Evolutionary conservation across 2,888 invertebrate species (phyloP).

Genomic region (Synanthedon formicaeformis): DNA sequence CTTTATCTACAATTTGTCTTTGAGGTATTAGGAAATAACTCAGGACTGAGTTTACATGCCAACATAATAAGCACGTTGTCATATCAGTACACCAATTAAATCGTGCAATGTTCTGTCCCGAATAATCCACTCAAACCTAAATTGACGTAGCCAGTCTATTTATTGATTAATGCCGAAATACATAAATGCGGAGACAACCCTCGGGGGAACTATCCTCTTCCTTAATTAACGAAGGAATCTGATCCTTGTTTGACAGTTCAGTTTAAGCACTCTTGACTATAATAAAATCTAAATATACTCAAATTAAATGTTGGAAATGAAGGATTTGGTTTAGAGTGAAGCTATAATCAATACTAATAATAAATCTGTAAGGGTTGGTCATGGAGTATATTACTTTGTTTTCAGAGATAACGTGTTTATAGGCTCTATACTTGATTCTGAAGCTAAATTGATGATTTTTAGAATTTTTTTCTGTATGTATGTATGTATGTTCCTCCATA

Average conservation of each 20-base stretch:
- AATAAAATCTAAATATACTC: too few relatives aligned
- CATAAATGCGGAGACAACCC: conserved; percentile 6
- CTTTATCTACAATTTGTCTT: conserved; percentile 3
- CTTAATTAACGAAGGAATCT: conserved; percentile 1
- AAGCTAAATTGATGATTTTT: too few relatives aligned
- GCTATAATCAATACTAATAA: too few relatives aligned
- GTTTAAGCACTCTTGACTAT: background rate
- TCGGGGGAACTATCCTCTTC: conserved; percentile 1
- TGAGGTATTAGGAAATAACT: background rate
- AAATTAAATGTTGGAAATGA: too few relatives aligned
- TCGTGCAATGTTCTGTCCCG: conserved; percentile 14
- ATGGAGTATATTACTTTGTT: too few relatives aligned
- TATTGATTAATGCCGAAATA: conserved; percentile 13
- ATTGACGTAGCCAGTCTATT: conserved; percentile 22
- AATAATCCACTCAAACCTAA: conserved; percentile 33
- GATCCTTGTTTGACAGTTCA: conserved; percentile 5
- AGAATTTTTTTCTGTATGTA: too few relatives aligned
- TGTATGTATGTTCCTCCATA: too few relatives aligned
- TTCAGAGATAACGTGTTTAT: too few relatives aligned
- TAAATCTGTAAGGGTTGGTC: too few relatives aligned
- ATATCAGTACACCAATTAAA: conserved; percentile 20
- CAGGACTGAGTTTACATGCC: background rate
- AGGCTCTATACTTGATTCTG: too few relatives aligned
- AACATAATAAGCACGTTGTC: background rate
- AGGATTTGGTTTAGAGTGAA: too few relatives aligned